Base-by-base conservation (phyloP, 1,140 invertebrate genomes). In the Ditylenchus dipsaci region DNA sequence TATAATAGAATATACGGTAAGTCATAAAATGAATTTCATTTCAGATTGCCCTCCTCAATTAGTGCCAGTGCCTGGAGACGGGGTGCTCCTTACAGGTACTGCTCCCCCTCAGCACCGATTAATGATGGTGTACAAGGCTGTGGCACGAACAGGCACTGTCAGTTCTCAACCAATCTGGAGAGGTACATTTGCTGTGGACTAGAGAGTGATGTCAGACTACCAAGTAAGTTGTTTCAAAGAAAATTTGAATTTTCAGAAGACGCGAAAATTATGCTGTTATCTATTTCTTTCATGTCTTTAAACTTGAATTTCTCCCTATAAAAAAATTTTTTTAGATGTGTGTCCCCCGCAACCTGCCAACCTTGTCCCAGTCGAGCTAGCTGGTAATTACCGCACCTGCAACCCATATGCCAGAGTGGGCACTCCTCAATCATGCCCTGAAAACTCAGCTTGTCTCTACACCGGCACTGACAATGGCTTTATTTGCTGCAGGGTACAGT, bases 361-460 rank as follows among this genome's bases (percentile, higher is more conserved):
- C 69, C 64, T 81, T 9, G 78, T 81, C 27, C 79, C 79, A 13
- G 79, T 81, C 17, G 79, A 81, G 61, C 62, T 81, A 64, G 79
- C 79, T 19, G 79, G 79, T 19, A 81, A 81, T 62, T 81, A 81
- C 62, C 73, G 79, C 33, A 77, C 78, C 15, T 81, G 79, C 67
- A 81, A 81, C 56, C 79, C 79, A 43, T 80, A 78, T 59, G 78
- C 77, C 17, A 42, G 77, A 17, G 26, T 27, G 29, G 77, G 78
- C 49, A 78, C 76, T 8, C 76, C 76, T 15, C 76, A 76, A 68
- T 65, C 79, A 21, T 81, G 79, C 60, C 79, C 79, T 13, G 79
- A 81, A 63, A 82, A 82, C 59, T 80, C 80, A 21, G 79, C 79
- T 1, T 81, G 79, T 69, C 74, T 81, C 11, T 81, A 81, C 77